These are phyloP conservation scores for roundworm (Caenorhabditis elegans) DNA, from an alignment of 1,140 invertebrate genomes.

Conservation along the genomic window DNA sequence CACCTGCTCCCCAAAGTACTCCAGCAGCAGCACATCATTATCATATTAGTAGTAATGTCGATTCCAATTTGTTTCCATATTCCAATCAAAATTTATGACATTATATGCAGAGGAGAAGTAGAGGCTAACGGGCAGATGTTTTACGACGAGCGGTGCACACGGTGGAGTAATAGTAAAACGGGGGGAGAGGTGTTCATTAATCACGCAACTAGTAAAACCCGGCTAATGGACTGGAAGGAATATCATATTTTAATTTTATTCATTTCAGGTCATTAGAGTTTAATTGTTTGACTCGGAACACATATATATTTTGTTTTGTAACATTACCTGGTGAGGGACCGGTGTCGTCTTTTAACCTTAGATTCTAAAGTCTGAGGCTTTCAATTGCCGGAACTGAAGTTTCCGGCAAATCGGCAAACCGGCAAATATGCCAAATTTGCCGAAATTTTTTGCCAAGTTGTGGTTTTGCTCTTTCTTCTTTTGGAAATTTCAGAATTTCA, in stretches of 20 bases:
- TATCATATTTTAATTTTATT: conserved; percentile 1
- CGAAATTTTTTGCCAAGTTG: too few species aligned
- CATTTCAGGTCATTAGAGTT: too few species aligned
- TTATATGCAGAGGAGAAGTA: neutral
- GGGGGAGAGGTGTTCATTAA: conserved; percentile 24
- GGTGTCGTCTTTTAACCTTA: too few species aligned
- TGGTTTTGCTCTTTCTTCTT: too few species aligned
- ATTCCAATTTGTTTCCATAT: conserved; percentile 26
- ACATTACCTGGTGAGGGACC: too few species aligned
- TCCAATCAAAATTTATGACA: conserved; percentile 17
- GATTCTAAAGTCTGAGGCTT: too few species aligned
- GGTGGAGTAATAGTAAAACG: neutral
- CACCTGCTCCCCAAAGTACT: neutral
- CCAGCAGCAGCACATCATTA: neutral
- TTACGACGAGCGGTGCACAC: neutral
- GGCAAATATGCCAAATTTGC: too few species aligned
- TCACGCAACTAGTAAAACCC: neutral
- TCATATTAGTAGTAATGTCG: conserved; percentile 12
- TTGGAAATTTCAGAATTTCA: too few species aligned
- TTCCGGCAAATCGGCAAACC: too few species aligned
- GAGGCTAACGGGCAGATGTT: neutral
- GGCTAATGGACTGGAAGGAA: conserved; percentile 1
- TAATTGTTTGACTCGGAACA: too few species aligned
- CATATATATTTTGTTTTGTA: too few species aligned
- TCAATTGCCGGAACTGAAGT: too few species aligned